Evolutionary conservation across 2,797 vertebrate genomes (phyloP).

Genomic region (Apodemus agrarius): DNA sequence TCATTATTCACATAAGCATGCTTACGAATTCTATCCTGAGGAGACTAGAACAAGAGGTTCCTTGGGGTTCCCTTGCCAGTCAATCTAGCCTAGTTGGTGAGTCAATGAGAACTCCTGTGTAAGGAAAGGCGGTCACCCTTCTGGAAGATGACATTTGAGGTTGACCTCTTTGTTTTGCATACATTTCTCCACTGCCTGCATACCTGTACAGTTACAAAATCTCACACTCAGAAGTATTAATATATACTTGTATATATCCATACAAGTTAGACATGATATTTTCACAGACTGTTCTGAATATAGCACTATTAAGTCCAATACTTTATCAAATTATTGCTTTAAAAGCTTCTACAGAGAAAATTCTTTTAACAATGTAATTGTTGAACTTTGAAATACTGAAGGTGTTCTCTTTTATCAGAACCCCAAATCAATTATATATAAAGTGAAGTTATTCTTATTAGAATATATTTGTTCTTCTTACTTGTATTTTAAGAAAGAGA

Average conservation of each 20-base stretch:
- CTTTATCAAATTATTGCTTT: background rate
- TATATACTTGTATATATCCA: background rate
- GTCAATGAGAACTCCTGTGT: background rate
- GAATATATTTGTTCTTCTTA: background rate
- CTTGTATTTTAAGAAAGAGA: slow-evolving; percentile 23
- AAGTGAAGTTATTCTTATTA: background rate
- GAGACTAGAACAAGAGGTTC: background rate
- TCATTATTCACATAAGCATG: background rate
- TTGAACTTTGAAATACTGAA: background rate
- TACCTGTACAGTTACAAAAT: too few species aligned
- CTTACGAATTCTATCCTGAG: background rate
- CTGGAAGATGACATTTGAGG: background rate
- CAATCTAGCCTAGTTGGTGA: background rate
- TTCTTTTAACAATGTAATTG: background rate
- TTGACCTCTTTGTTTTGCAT: background rate
- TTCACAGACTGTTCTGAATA: background rate
- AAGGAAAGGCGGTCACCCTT: background rate
- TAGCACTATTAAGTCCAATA: background rate
- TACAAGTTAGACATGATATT: background rate
- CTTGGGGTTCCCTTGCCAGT: background rate
- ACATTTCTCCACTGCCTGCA: too few species aligned
- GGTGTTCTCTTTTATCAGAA: background rate
- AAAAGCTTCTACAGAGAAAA: background rate
- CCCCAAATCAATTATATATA: background rate
- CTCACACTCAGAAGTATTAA: background rate